Evolutionary conservation across 2,888 invertebrate species (phyloP).

Genomic region (Cheiracanthium punctorium): DNA sequence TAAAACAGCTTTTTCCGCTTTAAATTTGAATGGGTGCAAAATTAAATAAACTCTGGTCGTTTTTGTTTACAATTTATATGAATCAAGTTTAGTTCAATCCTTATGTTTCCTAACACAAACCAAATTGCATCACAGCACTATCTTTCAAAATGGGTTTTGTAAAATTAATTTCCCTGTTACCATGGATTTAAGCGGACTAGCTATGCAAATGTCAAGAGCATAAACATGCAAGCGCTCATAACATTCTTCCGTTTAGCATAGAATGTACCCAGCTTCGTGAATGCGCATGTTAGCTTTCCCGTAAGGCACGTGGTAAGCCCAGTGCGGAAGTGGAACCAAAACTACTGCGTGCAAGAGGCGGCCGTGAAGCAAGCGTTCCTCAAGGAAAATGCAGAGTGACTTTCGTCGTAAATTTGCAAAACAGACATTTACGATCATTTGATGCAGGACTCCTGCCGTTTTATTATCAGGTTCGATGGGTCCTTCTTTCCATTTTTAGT

Average conservation of each 20-base stretch:
- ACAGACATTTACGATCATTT: constrained; percentile 67
- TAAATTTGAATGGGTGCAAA: too few species aligned
- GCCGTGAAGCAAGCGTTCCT: constrained; percentile 2
- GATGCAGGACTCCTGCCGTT: constrained; percentile 67
- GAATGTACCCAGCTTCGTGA: neutral
- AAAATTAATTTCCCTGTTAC: too few species aligned
- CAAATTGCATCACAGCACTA: too few species aligned
- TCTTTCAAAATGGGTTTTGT: too few species aligned
- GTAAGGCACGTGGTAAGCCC: constrained; percentile 11
- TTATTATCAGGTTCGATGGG: constrained; percentile 63
- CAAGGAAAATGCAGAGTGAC: constrained; percentile 41
- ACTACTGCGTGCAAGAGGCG: constrained; percentile 26
- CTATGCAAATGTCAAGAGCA: neutral
- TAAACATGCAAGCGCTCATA: neutral
- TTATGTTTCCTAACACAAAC: too few species aligned
- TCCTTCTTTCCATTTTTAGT: constrained; percentile 44
- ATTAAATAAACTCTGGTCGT: too few species aligned
- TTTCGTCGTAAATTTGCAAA: constrained; percentile 63
- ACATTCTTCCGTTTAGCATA: neutral
- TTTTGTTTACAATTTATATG: too few species aligned
- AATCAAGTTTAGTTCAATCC: too few species aligned
- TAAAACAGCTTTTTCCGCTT: too few species aligned
- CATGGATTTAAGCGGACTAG: neutral
- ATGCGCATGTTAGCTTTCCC: neutral
- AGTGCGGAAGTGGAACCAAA: constrained; percentile 42